These are phyloP conservation scores for Zaprionus kolodkinae DNA, from an alignment of 1,140 invertebrate genomes.

Conservation along the genomic window DNA sequence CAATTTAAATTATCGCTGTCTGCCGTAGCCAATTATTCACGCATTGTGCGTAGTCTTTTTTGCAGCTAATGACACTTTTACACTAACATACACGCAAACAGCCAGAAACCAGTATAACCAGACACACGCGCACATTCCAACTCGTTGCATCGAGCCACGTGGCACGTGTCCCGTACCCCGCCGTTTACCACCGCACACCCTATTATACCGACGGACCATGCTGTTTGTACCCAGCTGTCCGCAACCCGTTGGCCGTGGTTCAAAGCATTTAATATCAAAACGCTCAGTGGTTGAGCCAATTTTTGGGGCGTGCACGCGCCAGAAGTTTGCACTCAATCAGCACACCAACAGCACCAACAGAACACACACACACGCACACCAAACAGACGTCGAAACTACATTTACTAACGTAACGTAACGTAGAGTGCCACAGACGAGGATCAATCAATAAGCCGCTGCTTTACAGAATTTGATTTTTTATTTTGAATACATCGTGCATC, in stretches of 20 bases:
- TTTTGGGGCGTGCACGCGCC: slow-evolving; percentile 40
- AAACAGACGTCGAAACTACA: slow-evolving; percentile 17
- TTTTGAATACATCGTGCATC: neutral
- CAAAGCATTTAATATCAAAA: slow-evolving; percentile 20
- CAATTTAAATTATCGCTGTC: slow-evolving; percentile 52
- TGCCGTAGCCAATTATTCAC: slow-evolving; percentile 60
- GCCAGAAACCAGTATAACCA: slow-evolving; percentile 9
- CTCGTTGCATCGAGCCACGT: slow-evolving; percentile 1
- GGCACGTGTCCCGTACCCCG: neutral
- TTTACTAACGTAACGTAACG: neutral
- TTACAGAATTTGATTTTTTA: neutral
- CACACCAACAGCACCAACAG: slow-evolving; percentile 10
- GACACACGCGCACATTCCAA: slow-evolving; percentile 11
- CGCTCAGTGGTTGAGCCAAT: slow-evolving; percentile 25
- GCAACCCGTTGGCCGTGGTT: neutral
- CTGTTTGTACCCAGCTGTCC: neutral
- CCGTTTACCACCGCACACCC: too few species aligned
- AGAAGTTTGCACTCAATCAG: slow-evolving; percentile 55
- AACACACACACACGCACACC: neutral
- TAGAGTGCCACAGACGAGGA: neutral
- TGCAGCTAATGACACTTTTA: slow-evolving; percentile 40
- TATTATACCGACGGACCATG: too few species aligned
- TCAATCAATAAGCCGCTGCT: slow-evolving; percentile 3
- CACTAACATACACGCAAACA: slow-evolving; percentile 1
- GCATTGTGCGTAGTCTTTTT: slow-evolving; percentile 52